Evolutionary conservation across 2,888 invertebrate genomes (phyloP).

Genomic region (Drosophila parthenogenetica): DNA sequence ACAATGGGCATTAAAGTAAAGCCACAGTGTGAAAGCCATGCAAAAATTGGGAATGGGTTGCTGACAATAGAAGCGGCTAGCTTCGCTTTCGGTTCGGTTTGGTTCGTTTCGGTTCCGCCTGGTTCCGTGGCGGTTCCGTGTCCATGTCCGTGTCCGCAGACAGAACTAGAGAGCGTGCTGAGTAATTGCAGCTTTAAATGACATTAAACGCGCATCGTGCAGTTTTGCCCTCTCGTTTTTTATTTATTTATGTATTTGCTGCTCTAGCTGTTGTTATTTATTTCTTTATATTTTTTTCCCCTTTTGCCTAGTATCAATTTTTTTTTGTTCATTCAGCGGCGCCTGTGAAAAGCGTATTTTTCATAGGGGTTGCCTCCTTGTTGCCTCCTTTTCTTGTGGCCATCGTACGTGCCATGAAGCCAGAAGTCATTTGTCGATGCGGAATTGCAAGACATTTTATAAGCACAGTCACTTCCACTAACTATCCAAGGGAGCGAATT

Average conservation of each 20-base stretch:
- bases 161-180: slow-evolving; percentile 71
- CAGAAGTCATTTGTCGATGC: slow-evolving; percentile 72
- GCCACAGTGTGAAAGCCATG: slow-evolving; percentile 51
- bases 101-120: background rate
- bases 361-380: slow-evolving; percentile 41
- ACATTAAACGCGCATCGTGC: slow-evolving; percentile 79
- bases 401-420: slow-evolving; percentile 53
- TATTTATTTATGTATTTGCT: slow-evolving; percentile 45
- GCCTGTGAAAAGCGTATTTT: slow-evolving; percentile 55
- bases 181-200: slow-evolving; percentile 81
- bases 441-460: slow-evolving; percentile 70
- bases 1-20: slow-evolving; percentile 75
- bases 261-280: slow-evolving; percentile 7
- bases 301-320: slow-evolving; percentile 18
- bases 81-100: background rate
- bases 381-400: slow-evolving; percentile 4
- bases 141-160: slow-evolving; percentile 25
- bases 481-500: slow-evolving; percentile 58
- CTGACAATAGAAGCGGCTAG: slow-evolving; percentile 5
- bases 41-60: slow-evolving; percentile 19
- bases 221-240: slow-evolving; percentile 47
- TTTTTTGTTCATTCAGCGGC: slow-evolving; percentile 31
- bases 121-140: slow-evolving; percentile 24
- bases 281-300: background rate
- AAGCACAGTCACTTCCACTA: slow-evolving; percentile 67